Conservation (phyloP, 1,140 invertebrate species). For the Nymphalis io region DNA sequence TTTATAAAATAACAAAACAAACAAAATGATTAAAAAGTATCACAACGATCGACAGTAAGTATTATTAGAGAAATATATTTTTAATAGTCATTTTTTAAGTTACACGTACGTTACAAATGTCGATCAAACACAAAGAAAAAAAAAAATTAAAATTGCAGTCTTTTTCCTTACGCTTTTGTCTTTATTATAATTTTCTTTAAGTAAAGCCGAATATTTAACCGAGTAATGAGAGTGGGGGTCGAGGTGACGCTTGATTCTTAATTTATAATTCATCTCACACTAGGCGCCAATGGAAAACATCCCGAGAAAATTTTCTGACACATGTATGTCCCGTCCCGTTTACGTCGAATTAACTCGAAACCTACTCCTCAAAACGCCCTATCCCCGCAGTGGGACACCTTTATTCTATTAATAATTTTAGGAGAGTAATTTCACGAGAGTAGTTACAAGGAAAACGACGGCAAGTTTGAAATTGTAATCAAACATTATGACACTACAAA, state of each 20-base stretch:
- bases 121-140: slow-evolving; percentile 13
- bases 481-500: background rate
- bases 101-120: slow-evolving; percentile 25
- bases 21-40: slow-evolving; percentile 13
- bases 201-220: no score
- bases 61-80: background rate
- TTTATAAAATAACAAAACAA: slow-evolving; percentile 21
- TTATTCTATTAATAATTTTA: no score
- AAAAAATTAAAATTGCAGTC: slow-evolving; percentile 42
- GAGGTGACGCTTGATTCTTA: no score
- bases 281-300: no score
- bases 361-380: no score
- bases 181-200: slow-evolving; percentile 17
- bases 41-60: slow-evolving; percentile 13
- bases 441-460: slow-evolving; percentile 39
- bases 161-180: slow-evolving; percentile 54
- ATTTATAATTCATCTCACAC: no score
- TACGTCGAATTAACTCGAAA: no score
- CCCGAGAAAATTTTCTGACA: no score
- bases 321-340: no score
- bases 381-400: no score
- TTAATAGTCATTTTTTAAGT: background rate
- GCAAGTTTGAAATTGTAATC: slow-evolving; percentile 15
- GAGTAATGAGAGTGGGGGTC: no score
- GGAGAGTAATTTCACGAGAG: background rate